Conservation (phyloP, 2,113 vertebrate species). For the Promerops cafer region DNA sequence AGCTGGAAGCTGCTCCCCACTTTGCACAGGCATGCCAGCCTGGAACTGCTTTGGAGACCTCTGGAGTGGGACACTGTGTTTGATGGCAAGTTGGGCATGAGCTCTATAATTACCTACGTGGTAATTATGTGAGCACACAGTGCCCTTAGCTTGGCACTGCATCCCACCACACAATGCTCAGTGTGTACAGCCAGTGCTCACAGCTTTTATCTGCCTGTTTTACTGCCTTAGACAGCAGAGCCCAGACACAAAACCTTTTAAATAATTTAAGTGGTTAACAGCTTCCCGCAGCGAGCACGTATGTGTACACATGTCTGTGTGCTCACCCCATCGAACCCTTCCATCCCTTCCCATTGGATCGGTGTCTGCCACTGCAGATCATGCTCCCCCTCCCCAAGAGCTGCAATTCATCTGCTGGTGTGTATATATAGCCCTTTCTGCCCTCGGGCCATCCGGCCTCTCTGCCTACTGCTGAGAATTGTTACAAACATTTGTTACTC, state of each 20-base stretch:
- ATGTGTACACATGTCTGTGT: neutral
- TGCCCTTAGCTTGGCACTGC: neutral
- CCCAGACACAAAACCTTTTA: neutral
- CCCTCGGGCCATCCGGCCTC: constrained; percentile 48
- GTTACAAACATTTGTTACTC: constrained; percentile 67
- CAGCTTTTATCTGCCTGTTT: neutral
- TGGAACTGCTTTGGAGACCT: neutral
- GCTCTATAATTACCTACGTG: constrained; percentile 7
- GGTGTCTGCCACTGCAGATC: neutral
- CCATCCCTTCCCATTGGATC: neutral
- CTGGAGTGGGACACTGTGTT: neutral
- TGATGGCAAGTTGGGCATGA: neutral
- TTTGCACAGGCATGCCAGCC: neutral
- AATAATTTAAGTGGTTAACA: neutral
- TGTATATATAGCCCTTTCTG: constrained; percentile 20
- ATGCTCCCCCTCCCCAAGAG: neutral
- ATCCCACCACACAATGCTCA: neutral
- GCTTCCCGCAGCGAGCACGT: neutral
- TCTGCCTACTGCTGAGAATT: constrained; percentile 49
- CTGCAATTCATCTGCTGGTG: constrained; percentile 31
- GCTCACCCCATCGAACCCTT: neutral
- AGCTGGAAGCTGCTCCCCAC: neutral
- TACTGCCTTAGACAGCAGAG: neutral
- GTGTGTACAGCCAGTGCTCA: neutral
- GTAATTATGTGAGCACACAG: neutral